These are phyloP conservation scores for Agrochola circellaris DNA, from an alignment of 2,888 invertebrate genomes.

Conservation along the genomic window DNA sequence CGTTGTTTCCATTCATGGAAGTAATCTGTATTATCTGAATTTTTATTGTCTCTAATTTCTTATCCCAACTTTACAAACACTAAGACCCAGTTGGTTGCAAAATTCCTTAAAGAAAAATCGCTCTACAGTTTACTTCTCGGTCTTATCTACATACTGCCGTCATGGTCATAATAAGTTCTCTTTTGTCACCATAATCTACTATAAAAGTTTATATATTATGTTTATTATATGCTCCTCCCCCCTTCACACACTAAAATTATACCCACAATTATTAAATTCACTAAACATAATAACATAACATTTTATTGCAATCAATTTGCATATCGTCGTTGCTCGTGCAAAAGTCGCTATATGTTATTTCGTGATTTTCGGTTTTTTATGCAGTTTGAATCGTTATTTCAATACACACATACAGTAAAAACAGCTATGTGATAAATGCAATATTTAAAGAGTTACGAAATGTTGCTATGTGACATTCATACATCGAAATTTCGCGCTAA, in stretches of 20 bases:
- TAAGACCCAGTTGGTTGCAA: neutral
- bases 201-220: neutral
- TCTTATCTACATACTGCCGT: neutral
- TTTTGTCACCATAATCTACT: neutral
- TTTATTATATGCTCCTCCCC: neutral
- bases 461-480: no score
- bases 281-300: slow-evolving; percentile 19
- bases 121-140: neutral
- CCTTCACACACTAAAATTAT: neutral
- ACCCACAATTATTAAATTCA: neutral
- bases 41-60: neutral
- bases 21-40: neutral
- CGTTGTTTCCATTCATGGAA: neutral
- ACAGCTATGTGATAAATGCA: no score
- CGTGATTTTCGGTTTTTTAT: no score
- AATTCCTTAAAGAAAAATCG: neutral
- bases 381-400: no score
- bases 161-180: neutral
- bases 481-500: no score
- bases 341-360: no score
- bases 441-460: no score
- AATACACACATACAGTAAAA: no score
- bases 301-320: slow-evolving; percentile 30
- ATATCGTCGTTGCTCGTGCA: no score
- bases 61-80: neutral